Evolutionary conservation across 2,888 invertebrate species (phyloP).

Genomic region (Drosophila planitibia): DNA sequence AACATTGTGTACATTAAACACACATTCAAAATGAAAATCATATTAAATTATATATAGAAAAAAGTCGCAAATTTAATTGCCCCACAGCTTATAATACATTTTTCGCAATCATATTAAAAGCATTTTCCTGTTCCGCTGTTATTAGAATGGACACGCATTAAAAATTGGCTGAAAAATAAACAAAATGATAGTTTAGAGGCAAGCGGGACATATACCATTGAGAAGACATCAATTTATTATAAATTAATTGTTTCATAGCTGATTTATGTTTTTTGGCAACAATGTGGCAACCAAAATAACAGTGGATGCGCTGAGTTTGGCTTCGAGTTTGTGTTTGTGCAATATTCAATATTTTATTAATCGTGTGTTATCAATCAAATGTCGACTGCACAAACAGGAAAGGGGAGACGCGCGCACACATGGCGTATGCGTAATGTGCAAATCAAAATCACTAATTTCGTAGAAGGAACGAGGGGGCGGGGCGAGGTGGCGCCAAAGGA

Average conservation of each 20-base stretch:
- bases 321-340: slow-evolving; percentile 17
- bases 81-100: slow-evolving; percentile 15
- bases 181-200: slow-evolving; percentile 58
- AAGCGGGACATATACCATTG: background rate
- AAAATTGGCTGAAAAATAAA: slow-evolving; percentile 56
- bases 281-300: slow-evolving; percentile 54
- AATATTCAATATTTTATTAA: slow-evolving; percentile 80
- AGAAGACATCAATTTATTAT: slow-evolving; percentile 71
- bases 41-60: background rate
- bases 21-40: background rate
- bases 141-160: slow-evolving; percentile 49
- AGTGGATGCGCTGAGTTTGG: background rate
- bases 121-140: slow-evolving; percentile 45
- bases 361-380: slow-evolving; percentile 80
- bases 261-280: slow-evolving; percentile 74
- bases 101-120: slow-evolving; percentile 46
- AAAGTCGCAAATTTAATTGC: background rate
- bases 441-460: slow-evolving; percentile 79
- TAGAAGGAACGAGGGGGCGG: background rate
- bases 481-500: background rate
- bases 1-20: background rate
- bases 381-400: slow-evolving; percentile 57
- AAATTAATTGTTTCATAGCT: slow-evolving; percentile 62
- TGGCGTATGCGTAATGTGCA: slow-evolving; percentile 77
- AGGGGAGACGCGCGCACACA: slow-evolving; percentile 25